Conservation (phyloP, 1,140 invertebrate genomes). For the Dufourea novaeangliae region DNA sequence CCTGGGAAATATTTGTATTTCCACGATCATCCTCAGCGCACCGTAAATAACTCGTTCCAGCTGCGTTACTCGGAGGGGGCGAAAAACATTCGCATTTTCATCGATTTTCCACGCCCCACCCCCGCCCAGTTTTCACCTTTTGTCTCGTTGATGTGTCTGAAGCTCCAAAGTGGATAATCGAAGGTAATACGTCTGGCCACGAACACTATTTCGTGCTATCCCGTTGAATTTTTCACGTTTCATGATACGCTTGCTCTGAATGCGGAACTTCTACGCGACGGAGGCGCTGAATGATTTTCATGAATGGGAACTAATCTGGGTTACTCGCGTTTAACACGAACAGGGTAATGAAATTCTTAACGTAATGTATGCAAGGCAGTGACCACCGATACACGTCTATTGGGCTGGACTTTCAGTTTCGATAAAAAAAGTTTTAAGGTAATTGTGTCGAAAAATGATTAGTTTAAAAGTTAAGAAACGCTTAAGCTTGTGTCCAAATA, state of each 20-base stretch:
- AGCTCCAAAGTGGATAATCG: slow-evolving; percentile 43
- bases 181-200: slow-evolving; percentile 35
- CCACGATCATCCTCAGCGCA: slow-evolving; percentile 1
- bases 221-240: slow-evolving; percentile 61
- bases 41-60: slow-evolving; percentile 38
- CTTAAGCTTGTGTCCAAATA: too few species aligned
- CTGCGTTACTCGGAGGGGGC: slow-evolving; percentile 10
- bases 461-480: too few species aligned
- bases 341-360: too few species aligned
- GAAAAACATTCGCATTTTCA: slow-evolving; percentile 24
- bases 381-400: too few species aligned
- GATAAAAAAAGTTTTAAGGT: too few species aligned
- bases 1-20: slow-evolving; percentile 47
- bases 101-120: slow-evolving; percentile 1
- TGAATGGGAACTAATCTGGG: background rate
- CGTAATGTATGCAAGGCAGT: too few species aligned
- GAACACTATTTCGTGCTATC: slow-evolving; percentile 17
- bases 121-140: background rate
- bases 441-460: too few species aligned
- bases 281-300: slow-evolving; percentile 46
- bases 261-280: slow-evolving; percentile 50
- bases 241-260: slow-evolving; percentile 7
- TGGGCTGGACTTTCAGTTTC: too few species aligned
- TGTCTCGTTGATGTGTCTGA: background rate
- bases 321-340: too few species aligned